A percentile compares a stretch with the other conserved stretches of the same genome.
These are phyloP conservation scores for Gryllus bimaculatus DNA, from an alignment of 1,140 invertebrate genomes.

Conservation along the genomic window DNA sequence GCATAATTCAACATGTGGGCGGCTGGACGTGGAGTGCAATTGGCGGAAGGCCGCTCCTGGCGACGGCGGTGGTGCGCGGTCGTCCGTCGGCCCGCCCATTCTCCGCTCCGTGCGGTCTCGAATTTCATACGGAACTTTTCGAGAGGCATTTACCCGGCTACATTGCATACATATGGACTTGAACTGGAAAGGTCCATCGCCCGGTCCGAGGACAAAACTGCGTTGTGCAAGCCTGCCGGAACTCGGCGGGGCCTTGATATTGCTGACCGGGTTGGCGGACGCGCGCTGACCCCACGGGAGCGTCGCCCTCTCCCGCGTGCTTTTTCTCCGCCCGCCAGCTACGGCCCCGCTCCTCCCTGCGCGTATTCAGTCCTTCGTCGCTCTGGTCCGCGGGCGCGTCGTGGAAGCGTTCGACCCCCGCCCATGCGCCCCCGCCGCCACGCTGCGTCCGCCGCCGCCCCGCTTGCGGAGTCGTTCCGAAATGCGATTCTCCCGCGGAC, in stretches of 20 bases:
- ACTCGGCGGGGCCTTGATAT: background rate
- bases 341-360: background rate
- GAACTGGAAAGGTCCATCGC: background rate
- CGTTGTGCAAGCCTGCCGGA: background rate
- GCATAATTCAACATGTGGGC: background rate
- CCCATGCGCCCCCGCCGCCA: too few relatives aligned
- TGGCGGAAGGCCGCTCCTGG: background rate
- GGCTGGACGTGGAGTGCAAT: background rate
- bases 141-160: background rate
- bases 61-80: background rate
- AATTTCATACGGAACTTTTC: background rate
- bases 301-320: background rate
- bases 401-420: too few relatives aligned
- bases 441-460: too few relatives aligned
- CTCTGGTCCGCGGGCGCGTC: background rate
- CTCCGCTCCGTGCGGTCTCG: background rate
- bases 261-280: background rate
- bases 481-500: too few relatives aligned
- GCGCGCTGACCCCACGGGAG: background rate
- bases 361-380: background rate
- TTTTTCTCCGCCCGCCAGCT: background rate
- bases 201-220: background rate
- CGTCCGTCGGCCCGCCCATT: background rate
- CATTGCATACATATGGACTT: constrained; percentile 4
- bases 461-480: too few relatives aligned